Base-by-base conservation (phyloP, 2,113 vertebrate species). In the Patagioenas fasciata region DNA sequence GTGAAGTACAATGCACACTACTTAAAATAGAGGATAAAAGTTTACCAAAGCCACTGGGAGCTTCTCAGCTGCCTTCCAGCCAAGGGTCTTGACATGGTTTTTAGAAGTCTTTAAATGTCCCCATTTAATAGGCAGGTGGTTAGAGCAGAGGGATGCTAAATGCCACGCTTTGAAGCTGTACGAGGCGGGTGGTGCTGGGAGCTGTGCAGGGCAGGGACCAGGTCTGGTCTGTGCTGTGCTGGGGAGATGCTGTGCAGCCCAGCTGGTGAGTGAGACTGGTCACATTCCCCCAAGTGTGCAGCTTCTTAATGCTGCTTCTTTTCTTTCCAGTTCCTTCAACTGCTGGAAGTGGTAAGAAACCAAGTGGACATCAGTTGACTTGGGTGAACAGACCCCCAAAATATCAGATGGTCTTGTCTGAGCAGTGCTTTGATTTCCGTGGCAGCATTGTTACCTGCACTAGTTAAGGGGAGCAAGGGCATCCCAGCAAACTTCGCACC, bases 251-350 rank as follows among this genome's bases (percentile, higher is more conserved):
- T 0, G 1, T 31, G 28, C 51, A 66, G 89, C 44, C 47, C 1
- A 0, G 6, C 0, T 16, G 26, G 42, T 2, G 4, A 72, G 20
- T 47, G 44, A 47, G 44, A 19, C 18, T 47, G 15, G 6, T 48
- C 3, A 3, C 12, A n/a, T 24, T 67, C n/a, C 18, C 7, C 26
- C 20, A 18, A 1, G 24, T 3, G 31, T 82, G 48, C 1, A 1
- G 36, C 13, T n/a, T 16, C 38, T 74, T 34, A 21, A 21, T 36
- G 25, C 54, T 62, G 0, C 38, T 79, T 9, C 54, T 73, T 51
- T 65, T 14, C 29, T 71, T 50, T 6, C n/a, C 70, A 25, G 18
- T 10, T 38, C 44, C 64, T 62, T 18, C 60, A 10, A 0, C 18
- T 50, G 38, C 38, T 36, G 31, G 24, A 80, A 73, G 23, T 13